These are phyloP conservation scores for Nipponia nippon DNA, from an alignment of 2,113 vertebrate genomes.

Conservation along the genomic window DNA sequence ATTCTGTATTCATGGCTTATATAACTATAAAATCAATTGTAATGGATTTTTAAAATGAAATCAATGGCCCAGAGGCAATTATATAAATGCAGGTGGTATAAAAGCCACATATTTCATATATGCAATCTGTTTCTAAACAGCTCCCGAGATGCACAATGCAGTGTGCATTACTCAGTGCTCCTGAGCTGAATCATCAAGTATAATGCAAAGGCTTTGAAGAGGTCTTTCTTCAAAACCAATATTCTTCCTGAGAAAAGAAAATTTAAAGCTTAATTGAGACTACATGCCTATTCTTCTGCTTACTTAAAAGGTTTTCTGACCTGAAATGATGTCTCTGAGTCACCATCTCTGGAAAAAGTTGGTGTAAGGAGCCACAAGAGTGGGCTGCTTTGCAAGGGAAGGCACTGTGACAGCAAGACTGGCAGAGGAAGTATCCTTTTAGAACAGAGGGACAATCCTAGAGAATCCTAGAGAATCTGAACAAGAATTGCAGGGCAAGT, in stretches of 20 bases:
- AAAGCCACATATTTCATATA: slow-evolving; percentile 8
- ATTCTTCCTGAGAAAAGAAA: slow-evolving; percentile 2
- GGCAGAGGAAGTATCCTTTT: not conserved
- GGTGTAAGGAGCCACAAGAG: not conserved
- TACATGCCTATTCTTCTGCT: not conserved
- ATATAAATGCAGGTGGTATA: not conserved
- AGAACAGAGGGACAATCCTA: not conserved
- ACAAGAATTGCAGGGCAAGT: not conserved
- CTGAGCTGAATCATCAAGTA: slow-evolving; percentile 16
- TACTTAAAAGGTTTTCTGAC: not conserved
- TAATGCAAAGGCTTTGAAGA: not conserved
- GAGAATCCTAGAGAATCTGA: not conserved
- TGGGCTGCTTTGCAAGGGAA: not conserved
- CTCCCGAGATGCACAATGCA: not conserved
- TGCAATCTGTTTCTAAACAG: slow-evolving; percentile 33
- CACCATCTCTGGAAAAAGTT: not conserved
- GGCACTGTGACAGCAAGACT: not conserved
- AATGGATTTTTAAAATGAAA: slow-evolving; percentile 18
- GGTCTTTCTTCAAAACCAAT: not conserved
- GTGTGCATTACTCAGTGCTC: not conserved
- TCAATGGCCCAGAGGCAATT: slow-evolving; percentile 23
- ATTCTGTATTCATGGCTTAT: not conserved
- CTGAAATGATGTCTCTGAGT: not conserved
- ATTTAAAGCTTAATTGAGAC: not conserved
- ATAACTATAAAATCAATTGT: slow-evolving; percentile 3